Conservation (phyloP, 2,888 invertebrate genomes). For the Orthosia gracilis region DNA sequence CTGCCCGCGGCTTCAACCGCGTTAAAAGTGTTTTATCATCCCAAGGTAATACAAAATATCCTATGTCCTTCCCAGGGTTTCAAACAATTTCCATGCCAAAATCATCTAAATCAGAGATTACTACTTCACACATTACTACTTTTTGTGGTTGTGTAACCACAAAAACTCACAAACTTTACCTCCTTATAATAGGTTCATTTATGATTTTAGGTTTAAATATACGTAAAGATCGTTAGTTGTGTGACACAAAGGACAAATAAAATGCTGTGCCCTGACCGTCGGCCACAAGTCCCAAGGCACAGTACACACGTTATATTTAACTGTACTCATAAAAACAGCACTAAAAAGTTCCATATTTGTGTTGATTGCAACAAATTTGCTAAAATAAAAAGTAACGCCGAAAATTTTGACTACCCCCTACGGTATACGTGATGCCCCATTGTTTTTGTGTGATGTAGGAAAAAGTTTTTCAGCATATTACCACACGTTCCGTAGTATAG, state of each 20-base stretch:
- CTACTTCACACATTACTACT: too few species aligned
- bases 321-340: constrained; percentile 50
- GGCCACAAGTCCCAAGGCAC: constrained; percentile 11
- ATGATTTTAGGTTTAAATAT: neutral
- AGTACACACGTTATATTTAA: constrained; percentile 55
- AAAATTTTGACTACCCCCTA: constrained; percentile 30
- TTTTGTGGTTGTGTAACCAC: too few species aligned
- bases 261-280: neutral
- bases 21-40: neutral
- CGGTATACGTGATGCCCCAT: constrained; percentile 34
- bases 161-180: too few species aligned
- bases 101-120: too few species aligned
- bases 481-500: constrained; percentile 36
- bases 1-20: neutral
- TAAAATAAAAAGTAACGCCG: constrained; percentile 49
- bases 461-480: constrained; percentile 52
- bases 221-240: constrained; percentile 13
- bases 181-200: too few species aligned
- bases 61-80: too few species aligned
- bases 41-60: neutral
- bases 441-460: constrained; percentile 42
- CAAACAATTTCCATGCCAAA: too few species aligned
- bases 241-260: constrained; percentile 33
- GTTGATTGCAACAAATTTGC: constrained; percentile 62
- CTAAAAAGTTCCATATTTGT: constrained; percentile 48